These are phyloP conservation scores for Anas georgica DNA, from an alignment of 2,797 vertebrate genomes.

Conservation along the genomic window DNA sequence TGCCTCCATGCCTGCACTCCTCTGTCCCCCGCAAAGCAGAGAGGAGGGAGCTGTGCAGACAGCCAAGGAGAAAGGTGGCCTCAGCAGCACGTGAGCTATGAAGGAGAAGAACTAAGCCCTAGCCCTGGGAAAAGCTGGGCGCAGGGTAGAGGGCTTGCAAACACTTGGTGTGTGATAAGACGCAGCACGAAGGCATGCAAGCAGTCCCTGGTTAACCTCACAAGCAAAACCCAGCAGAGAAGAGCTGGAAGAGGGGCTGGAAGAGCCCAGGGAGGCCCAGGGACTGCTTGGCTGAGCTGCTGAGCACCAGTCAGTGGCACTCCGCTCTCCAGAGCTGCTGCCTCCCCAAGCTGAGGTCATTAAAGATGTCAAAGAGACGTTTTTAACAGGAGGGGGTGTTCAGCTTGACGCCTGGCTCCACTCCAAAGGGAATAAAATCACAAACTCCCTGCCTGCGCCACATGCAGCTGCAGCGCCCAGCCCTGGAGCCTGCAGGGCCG, in stretches of 20 bases:
- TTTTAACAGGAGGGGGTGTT: slow-evolving; percentile 3
- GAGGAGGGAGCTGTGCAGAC: background rate
- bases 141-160: background rate
- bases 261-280: background rate
- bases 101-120: background rate
- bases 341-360: background rate
- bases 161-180: background rate
- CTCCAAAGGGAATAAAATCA: slow-evolving; percentile 18
- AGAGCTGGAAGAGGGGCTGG: background rate
- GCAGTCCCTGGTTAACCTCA: background rate
- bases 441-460: background rate
- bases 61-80: background rate
- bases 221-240: background rate
- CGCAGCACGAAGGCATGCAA: background rate
- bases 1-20: slow-evolving; percentile 8
- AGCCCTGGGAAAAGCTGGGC: slow-evolving; percentile 39
- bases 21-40: background rate
- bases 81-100: background rate
- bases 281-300: background rate
- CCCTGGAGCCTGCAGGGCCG: accelerated
- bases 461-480: background rate
- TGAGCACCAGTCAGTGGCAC: accelerated
- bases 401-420: accelerated
- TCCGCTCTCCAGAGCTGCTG: background rate
- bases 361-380: slow-evolving; percentile 24